Evolutionary conservation across 2,888 invertebrate genomes (phyloP), one percentile per base, ranked within the genome.

Genomic region (Andrena hattorfiana): DNA sequence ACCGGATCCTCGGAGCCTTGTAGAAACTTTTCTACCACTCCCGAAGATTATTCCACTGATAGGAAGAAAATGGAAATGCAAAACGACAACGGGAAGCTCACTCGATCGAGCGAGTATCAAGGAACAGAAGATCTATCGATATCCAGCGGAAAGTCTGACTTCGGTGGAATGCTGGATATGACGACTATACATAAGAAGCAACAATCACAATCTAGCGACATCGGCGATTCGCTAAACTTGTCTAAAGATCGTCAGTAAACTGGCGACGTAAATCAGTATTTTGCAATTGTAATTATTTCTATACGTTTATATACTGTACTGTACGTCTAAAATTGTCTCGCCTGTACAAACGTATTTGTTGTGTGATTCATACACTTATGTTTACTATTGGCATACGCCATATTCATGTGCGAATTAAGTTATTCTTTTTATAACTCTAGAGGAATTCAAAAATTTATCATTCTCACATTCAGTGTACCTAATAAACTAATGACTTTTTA

Each of bases 111-210:
- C 20, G 89, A 91, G 66, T 90, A 90, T 74, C 86, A 86, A 13
- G 87, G 83, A 48, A 86, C 90, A 2, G 94, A 94, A 56, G 94
- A 94, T 71, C 64, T 94, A 13, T 92, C 93, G 1, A 91, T 92
- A 60, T 89, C 85, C 2, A 91, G 87, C 49, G 81, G 87, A 10
- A 91, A 90, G 56, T 72, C 87, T 4, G 93, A 92, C 73, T 93
- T 91, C 59, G 89, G 91, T 1, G 86, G 90, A 1, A 92, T 92
- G 91, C 82, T 94, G 2, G 94, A 94, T 30, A 93, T 94, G 93
- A 91, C 92, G 3, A 89, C 90, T 3, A 89, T 86, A 30, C 82
- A 92, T 82, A 91, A 92, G 76, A 90, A 92, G 77, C 90, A 90
- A 83, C 91, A 90, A 20, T 71, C 88, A 1, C 89, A 90, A 67